phyloP scores from a whole-genome alignment of 2,888 invertebrate species.

The Torymus auratus region DNA sequence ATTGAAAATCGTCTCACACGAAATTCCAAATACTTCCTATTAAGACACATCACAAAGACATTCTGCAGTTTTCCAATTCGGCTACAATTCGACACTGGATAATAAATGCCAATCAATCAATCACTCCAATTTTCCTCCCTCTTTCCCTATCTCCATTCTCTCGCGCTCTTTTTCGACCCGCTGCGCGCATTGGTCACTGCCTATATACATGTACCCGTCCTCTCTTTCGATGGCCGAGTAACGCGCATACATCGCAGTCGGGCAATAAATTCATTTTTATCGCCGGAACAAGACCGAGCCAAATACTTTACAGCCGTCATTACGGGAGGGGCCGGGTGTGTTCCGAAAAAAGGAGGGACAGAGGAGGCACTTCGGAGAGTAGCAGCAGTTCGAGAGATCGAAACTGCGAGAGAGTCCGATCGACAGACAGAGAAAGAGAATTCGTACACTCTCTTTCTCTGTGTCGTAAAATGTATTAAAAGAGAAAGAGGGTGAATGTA shows the following conservation, averaged over 20 bases:
- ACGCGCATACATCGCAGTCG: slow-evolving; percentile 22
- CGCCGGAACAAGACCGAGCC: slow-evolving; percentile 36
- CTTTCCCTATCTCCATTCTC: background rate
- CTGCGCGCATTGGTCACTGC: background rate
- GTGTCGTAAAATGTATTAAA: background rate
- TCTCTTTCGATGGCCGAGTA: too few relatives aligned
- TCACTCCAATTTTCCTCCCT: background rate
- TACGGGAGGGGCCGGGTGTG: slow-evolving; percentile 3
- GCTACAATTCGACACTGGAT: background rate
- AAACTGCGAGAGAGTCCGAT: too few relatives aligned
- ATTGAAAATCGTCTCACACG: too few relatives aligned
- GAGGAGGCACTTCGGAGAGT: too few relatives aligned
- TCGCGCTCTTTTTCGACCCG: background rate
- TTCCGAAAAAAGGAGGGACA: background rate
- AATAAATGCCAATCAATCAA: slow-evolving; percentile 7
- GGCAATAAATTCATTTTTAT: slow-evolving; percentile 56
- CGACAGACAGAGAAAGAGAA: too few relatives aligned
- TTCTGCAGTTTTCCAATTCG: too few relatives aligned
- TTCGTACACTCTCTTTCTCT: too few relatives aligned
- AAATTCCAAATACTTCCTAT: too few relatives aligned
- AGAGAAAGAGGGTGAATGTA: background rate
- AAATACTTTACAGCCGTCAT: slow-evolving; percentile 48
- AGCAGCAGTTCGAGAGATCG: too few relatives aligned
- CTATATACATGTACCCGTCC: background rate
- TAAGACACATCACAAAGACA: too few relatives aligned